Percentiles rank a stretch among this genome's conserved stretches.
Evolutionary conservation across 2,113 vertebrate species (phyloP).

Genomic region (Sialia sialis): DNA sequence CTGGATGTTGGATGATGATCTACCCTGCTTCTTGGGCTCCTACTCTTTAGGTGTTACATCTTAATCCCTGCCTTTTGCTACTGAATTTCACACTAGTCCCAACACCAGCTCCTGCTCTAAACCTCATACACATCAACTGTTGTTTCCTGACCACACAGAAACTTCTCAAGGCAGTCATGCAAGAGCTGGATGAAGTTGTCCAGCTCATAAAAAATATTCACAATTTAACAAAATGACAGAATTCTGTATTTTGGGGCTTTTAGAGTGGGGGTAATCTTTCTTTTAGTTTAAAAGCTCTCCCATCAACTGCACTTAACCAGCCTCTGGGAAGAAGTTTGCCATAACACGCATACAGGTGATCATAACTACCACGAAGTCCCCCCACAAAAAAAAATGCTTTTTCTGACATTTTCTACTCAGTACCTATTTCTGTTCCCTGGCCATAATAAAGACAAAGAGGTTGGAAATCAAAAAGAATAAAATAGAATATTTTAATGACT

Average conservation of each 20-base stretch:
- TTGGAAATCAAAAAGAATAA: background rate
- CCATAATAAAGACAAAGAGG: background rate
- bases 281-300: background rate
- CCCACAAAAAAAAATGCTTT: background rate
- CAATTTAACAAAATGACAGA: background rate
- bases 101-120: background rate
- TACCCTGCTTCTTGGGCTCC: background rate
- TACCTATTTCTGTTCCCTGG: background rate
- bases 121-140: background rate
- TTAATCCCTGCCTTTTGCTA: background rate
- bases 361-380: background rate
- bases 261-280: background rate
- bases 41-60: background rate
- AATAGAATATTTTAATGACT: background rate
- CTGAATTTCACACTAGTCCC: background rate
- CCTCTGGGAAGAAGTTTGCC: background rate
- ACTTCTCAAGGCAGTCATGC: background rate
- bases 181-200: background rate
- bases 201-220: background rate
- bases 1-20: conserved; percentile 53
- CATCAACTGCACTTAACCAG: background rate
- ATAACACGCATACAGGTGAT: background rate
- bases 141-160: conserved; percentile 15
- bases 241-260: background rate
- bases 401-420: background rate